Percentiles rank a stretch among this genome's conserved stretches.
These are phyloP conservation scores for Gymnorhina tibicen DNA, from an alignment of 2,113 vertebrate species.

Conservation along the genomic window DNA sequence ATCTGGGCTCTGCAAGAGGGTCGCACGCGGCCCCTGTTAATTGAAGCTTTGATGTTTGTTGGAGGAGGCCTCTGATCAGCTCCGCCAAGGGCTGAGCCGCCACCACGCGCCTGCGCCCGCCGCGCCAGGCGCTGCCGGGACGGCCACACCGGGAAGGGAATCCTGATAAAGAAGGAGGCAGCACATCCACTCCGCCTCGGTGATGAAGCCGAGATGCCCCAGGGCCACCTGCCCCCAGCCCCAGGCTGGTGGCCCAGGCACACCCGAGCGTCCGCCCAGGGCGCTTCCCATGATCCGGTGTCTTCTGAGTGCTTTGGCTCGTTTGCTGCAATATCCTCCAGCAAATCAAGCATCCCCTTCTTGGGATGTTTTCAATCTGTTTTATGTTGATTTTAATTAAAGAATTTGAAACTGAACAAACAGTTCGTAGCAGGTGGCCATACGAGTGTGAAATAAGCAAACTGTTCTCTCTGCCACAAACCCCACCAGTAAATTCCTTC, in stretches of 20 bases:
- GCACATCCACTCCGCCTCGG: fast-evolving
- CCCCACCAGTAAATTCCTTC: conserved; percentile 76
- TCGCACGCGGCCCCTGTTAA: conserved; percentile 68
- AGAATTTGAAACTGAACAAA: conserved; percentile 81
- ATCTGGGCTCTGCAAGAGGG: conserved; percentile 80
- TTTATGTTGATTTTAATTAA: conserved; percentile 86
- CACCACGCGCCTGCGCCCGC: not conserved
- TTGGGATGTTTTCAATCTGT: conserved; percentile 83
- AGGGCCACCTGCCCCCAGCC: not conserved
- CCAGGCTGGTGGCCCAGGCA: not conserved
- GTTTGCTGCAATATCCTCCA: conserved; percentile 74
- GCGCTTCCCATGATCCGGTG: not conserved
- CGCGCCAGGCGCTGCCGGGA: not conserved
- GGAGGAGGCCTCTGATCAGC: conserved; percentile 70
- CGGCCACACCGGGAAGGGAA: not conserved
- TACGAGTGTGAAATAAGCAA: conserved; percentile 84
- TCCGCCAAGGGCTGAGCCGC: not conserved
- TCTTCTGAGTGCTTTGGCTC: conserved; percentile 56
- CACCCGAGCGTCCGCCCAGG: fast-evolving
- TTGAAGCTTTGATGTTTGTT: conserved; percentile 74
- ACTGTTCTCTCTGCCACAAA: conserved; percentile 79
- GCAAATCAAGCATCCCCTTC: conserved; percentile 78
- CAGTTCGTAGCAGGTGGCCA: conserved; percentile 80
- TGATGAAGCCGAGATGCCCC: not conserved
- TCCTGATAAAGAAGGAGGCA: fast-evolving